Conservation (phyloP, 2,888 invertebrate species). For the Gisinianus flammeolus region DNA sequence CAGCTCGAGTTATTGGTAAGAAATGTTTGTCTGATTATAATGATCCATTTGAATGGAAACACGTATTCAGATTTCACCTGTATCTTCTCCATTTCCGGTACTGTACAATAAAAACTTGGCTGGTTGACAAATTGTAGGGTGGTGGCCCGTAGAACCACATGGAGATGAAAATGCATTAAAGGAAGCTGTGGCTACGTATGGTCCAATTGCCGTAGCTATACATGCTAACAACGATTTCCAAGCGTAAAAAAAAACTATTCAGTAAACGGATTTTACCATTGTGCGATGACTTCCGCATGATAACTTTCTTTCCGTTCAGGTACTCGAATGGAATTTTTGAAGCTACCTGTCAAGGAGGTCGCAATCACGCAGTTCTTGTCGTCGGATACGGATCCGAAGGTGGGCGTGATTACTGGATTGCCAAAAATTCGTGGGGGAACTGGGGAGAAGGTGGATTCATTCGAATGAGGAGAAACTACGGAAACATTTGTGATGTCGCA, state of each 20-base stretch:
- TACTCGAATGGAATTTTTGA: conserved; percentile 21
- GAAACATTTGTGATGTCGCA: conserved; percentile 27
- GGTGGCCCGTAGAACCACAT: conserved; percentile 20
- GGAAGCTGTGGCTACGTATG: conserved; percentile 12
- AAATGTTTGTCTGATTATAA: no score
- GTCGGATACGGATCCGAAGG: conserved; percentile 20
- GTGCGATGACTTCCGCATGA: no score
- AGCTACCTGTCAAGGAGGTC: conserved; percentile 19
- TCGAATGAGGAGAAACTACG: conserved; percentile 11
- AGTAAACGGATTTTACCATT: no score
- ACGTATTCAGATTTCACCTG: no score
- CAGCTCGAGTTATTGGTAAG: conserved; percentile 10
- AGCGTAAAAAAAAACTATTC: neutral
- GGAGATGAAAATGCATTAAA: conserved; percentile 14
- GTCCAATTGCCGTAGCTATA: conserved; percentile 25
- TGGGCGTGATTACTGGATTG: conserved; percentile 23
- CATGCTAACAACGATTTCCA: conserved; percentile 20
- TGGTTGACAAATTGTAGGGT: no score
- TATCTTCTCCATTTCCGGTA: no score
- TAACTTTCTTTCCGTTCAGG: no score
- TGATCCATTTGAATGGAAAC: no score
- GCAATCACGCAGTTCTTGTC: conserved; percentile 26
- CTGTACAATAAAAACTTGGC: no score
- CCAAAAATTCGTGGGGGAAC: conserved; percentile 25
- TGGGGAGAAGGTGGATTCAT: conserved; percentile 34